Conservation (phyloP, 2,113 vertebrate genomes). For the Dromas ardeola region DNA sequence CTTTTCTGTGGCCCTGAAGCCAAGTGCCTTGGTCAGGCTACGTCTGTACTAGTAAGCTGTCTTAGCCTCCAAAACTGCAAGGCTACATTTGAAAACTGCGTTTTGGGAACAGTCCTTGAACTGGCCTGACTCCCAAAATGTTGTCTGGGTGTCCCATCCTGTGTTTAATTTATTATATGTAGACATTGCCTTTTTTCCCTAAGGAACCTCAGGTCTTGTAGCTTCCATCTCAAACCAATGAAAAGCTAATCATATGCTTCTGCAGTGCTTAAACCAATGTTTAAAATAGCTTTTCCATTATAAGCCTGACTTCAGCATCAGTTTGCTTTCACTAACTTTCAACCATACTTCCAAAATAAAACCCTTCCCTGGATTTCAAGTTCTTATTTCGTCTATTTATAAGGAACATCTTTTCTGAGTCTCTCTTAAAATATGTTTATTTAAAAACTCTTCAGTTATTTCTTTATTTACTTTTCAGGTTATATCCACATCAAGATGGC, state of each 20-base stretch:
- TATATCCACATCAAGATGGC: neutral
- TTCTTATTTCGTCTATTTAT: neutral
- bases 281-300: constrained; percentile 29
- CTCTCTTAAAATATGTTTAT: neutral
- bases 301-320: neutral
- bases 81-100: neutral
- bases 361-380: neutral
- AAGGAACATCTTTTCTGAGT: neutral
- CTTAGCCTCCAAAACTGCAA: neutral
- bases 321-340: neutral
- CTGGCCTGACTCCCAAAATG: neutral
- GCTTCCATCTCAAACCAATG: neutral
- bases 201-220: neutral
- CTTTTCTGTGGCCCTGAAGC: neutral
- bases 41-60: neutral
- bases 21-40: neutral
- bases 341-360: neutral
- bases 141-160: neutral
- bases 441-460: neutral
- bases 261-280: constrained; percentile 3
- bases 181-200: neutral
- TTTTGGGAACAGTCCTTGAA: neutral
- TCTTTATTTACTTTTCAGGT: neutral
- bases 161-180: constrained; percentile 3
- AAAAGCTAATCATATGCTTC: constrained; percentile 42